These are phyloP conservation scores for Cephus pygmeus DNA, from an alignment of 2,888 invertebrate genomes.

Conservation along the genomic window DNA sequence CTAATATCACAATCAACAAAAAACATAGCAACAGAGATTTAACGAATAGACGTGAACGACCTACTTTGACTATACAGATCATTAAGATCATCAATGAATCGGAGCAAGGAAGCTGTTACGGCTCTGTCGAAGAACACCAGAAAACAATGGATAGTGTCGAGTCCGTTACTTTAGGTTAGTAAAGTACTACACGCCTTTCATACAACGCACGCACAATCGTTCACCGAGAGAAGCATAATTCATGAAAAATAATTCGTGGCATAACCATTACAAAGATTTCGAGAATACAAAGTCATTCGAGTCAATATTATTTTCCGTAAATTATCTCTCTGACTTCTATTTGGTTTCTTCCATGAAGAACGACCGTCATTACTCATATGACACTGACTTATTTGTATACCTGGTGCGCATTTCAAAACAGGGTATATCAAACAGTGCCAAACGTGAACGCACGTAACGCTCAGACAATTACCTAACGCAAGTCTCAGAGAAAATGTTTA, in stretches of 20 bases:
- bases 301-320: not conserved
- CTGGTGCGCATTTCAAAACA: not conserved
- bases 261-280: not conserved
- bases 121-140: not conserved
- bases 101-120: not conserved
- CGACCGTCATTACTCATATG: not conserved
- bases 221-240: not conserved
- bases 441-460: not conserved
- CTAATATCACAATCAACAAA: not conserved
- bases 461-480: not conserved
- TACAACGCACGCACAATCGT: not conserved
- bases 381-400: not conserved
- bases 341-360: not conserved
- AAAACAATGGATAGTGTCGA: not conserved
- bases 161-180: not conserved
- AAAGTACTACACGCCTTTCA: not conserved
- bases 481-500: conserved; percentile 22
- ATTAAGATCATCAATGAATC: not conserved
- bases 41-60: not conserved
- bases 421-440: not conserved
- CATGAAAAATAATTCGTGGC: not conserved
- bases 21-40: not conserved
- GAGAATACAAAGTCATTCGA: no score
- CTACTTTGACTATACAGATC: not conserved
- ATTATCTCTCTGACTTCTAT: not conserved